phyloP scores from a whole-genome alignment of 1,140 invertebrate genomes.

The Idris sp. region DNA sequence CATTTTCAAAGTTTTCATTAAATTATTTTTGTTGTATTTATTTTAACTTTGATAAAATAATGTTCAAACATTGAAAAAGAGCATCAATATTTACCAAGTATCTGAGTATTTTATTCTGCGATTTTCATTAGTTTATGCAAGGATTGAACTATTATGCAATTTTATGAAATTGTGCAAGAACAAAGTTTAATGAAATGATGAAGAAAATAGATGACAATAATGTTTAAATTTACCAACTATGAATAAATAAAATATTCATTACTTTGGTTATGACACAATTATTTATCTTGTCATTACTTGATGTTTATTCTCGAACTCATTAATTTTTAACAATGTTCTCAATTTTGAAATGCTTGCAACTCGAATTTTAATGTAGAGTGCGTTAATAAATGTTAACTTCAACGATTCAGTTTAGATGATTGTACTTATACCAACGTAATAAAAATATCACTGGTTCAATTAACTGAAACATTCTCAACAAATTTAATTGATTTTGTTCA shows the following conservation, averaged over 20 bases:
- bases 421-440: no score
- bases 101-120: constrained; percentile 30
- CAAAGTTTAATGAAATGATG: constrained; percentile 26
- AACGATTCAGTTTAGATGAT: no score
- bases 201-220: constrained; percentile 25
- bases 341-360: constrained; percentile 27
- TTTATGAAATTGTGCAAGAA: constrained; percentile 16
- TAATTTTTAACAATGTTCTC: constrained; percentile 3
- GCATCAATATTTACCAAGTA: no score
- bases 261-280: constrained; percentile 23
- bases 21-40: constrained; percentile 2
- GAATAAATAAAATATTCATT: constrained; percentile 13
- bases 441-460: no score
- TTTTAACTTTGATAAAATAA: neutral
- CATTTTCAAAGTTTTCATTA: constrained; percentile 11
- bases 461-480: no score
- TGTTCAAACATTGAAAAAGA: neutral
- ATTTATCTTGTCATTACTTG: constrained; percentile 21
- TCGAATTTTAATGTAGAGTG: constrained; percentile 12
- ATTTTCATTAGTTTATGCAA: constrained; percentile 35
- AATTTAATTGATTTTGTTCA: no score
- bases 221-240: constrained; percentile 26
- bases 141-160: constrained; percentile 30
- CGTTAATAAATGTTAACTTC: no score
- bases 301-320: constrained; percentile 31